Percentiles rank a stretch among this genome's conserved stretches.
phyloP scores from a whole-genome alignment of 2,113 vertebrate genomes.

The Alethe castanea region DNA sequence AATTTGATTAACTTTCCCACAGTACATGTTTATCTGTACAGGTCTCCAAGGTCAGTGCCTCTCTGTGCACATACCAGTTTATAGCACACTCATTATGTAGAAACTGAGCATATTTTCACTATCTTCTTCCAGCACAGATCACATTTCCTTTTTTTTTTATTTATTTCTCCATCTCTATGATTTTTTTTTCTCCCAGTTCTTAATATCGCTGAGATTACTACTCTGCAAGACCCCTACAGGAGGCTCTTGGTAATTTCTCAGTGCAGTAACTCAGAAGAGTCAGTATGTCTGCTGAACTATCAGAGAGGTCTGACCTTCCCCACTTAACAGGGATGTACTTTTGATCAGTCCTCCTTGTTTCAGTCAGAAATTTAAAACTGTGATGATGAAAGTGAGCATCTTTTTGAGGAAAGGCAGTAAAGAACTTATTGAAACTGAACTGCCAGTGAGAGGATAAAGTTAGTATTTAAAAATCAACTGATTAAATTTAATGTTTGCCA shows the following conservation, averaged over 20 bases:
- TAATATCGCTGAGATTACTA: background rate
- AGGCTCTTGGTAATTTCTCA: background rate
- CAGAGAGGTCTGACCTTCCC: conserved; percentile 2
- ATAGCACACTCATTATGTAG: background rate
- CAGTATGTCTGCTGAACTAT: background rate
- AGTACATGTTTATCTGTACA: background rate
- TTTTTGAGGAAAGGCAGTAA: background rate
- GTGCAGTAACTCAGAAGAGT: background rate
- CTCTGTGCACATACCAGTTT: background rate
- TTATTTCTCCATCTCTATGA: background rate
- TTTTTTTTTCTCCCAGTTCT: background rate
- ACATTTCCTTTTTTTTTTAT: background rate
- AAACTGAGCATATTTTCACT: background rate
- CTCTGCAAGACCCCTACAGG: background rate
- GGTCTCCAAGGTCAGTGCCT: background rate
- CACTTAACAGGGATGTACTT: background rate
- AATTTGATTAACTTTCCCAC: background rate
- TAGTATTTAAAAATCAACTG: background rate
- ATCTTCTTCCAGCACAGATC: background rate
- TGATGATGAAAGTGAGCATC: background rate
- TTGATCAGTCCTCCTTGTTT: conserved; percentile 25
- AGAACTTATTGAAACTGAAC: background rate
- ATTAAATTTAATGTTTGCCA: background rate
- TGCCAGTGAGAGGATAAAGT: background rate
- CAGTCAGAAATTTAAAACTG: conserved; percentile 18